Percentiles rank a stretch among this genome's conserved stretches.
These are phyloP conservation scores for Acanthiza pusilla DNA, from an alignment of 2,797 vertebrate genomes.

Conservation along the genomic window DNA sequence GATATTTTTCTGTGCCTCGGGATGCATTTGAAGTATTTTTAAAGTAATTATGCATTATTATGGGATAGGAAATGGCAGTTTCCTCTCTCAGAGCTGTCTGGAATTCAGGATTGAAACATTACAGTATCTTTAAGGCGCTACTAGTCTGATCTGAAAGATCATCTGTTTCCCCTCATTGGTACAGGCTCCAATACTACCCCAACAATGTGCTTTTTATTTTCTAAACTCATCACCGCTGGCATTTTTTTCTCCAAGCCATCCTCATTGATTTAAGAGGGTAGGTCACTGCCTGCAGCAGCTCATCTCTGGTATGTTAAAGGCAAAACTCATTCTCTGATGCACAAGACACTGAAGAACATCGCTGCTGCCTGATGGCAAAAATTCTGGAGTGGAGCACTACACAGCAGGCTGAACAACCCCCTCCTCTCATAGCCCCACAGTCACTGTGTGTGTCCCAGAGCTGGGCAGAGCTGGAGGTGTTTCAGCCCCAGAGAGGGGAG, in stretches of 20 bases:
- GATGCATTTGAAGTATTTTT: constrained; percentile 48
- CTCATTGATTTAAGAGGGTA: background rate
- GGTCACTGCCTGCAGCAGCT: background rate
- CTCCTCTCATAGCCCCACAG: background rate
- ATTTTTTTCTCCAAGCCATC: background rate
- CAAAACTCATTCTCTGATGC: background rate
- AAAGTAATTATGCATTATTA: constrained; percentile 34
- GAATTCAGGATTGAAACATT: constrained; percentile 4
- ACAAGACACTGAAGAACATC: background rate
- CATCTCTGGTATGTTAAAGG: background rate
- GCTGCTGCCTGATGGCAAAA: background rate
- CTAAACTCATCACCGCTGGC: background rate
- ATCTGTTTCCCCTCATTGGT: background rate
- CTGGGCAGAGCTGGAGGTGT: background rate
- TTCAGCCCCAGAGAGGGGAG: fast-evolving
- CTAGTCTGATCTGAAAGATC: background rate
- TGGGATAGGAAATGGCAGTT: constrained; percentile 27
- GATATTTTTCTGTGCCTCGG: background rate
- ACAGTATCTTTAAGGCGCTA: background rate
- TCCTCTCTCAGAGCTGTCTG: background rate
- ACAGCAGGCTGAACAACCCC: background rate
- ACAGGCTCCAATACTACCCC: background rate
- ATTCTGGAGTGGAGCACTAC: background rate
- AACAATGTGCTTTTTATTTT: background rate
- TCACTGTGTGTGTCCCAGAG: background rate